A percentile compares a stretch with the other conserved stretches of the same genome.
Conservation (phyloP, 1,140 invertebrate species). For the Saxidomus purpurata region DNA sequence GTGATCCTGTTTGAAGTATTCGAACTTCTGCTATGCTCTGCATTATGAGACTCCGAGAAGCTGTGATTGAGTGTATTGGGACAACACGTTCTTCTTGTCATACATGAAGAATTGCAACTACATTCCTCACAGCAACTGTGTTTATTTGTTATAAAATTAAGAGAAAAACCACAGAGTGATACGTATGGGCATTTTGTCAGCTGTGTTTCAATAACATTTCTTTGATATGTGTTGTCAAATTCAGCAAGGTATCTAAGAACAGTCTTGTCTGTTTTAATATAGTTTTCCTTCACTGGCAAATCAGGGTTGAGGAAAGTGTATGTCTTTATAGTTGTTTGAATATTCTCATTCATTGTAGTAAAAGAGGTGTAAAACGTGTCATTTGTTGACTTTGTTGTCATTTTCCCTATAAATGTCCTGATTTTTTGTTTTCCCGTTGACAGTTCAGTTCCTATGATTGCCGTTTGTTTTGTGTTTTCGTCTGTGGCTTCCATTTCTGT, state of each 20-base stretch:
- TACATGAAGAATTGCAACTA: neutral
- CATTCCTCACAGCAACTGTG: constrained; percentile 9
- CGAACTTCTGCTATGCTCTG: no score
- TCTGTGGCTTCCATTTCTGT: no score
- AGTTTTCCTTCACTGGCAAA: no score
- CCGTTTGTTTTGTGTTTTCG: no score
- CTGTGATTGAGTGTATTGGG: neutral
- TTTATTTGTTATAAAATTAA: neutral
- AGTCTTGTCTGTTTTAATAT: neutral
- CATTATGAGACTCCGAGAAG: neutral
- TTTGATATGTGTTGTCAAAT: neutral
- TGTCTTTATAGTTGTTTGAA: no score
- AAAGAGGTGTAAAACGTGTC: no score
- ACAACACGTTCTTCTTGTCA: neutral
- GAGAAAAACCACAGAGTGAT: neutral
- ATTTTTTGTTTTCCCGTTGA: no score
- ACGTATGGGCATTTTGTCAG: neutral
- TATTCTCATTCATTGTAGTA: no score
- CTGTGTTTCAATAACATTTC: neutral
- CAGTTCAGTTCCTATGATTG: no score
- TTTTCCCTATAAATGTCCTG: no score
- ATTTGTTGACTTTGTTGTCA: no score
- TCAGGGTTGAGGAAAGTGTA: no score
- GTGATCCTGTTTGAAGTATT: neutral
- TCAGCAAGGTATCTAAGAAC: neutral